Base-by-base conservation (phyloP, 2,113 vertebrate species). In the Elaphurus davidianus region DNA sequence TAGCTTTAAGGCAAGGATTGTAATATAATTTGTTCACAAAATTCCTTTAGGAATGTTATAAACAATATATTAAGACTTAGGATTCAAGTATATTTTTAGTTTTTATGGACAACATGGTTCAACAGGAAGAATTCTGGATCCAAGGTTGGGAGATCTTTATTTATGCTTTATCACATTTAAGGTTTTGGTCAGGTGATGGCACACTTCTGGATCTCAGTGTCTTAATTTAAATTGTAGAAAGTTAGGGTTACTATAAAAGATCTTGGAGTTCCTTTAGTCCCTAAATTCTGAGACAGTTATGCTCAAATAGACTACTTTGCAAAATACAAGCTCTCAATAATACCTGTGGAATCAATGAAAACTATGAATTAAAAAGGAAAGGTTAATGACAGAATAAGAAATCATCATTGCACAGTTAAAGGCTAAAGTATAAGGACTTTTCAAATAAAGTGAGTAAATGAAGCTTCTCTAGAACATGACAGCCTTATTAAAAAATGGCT, bases 361-460 rank as follows among this genome's bases (percentile, higher is more conserved):
- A 86, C 74, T 59, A 25, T 90, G 43, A 90, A 91, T 71, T 81
- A 83, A 89, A 89, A 78, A 95, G 8, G 43, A 94, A 94, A 87
- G 15, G 30, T 27, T n/a, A 60, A 81, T 81, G 78, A 57, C 5
- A 93, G 27, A 83, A 57, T 57, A 60, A 67, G 74, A 95, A 93
- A 59, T 15, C 30, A 40, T 14, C 11, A 67, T 57, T 81, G 6
- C 40, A 57, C 16, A 76, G 33, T 71, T 85, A 71, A 93, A 91
- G 67, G 16, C 15, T 84, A 16, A 94, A 84, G 9, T 5, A 60
- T 60, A 78, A 33, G 40, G 28, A 12, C 47, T 47, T 81, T 91
- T 81, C n/a, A 94, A 97, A 94, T 76, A 60, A 94, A 90, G 55
- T 11, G 33, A 94, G 71, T 67, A 90, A 96, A 79, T 47, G 8